Base-by-base conservation (phyloP, 2,888 invertebrate species). In the Melipona beecheii region DNA sequence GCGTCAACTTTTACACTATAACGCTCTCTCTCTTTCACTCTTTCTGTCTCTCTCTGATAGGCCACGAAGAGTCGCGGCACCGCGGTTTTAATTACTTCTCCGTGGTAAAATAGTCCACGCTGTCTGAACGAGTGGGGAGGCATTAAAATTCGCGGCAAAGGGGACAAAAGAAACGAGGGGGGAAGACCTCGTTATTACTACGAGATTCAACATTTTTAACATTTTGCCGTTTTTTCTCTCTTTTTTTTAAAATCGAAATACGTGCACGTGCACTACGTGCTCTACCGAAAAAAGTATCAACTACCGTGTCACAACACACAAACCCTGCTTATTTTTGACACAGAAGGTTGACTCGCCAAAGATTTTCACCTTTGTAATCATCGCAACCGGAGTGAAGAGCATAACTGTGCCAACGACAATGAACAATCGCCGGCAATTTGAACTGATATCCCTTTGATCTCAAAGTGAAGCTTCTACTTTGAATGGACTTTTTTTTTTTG, bases 1-100 rank as follows among this genome's bases (percentile, higher is more conserved):
- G 17, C 19, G 68, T 69, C 72, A 64, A 73, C 72, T 72, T 52
- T 36, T 62, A 65, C 52, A 64, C 78, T 86, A 81, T 64, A 73
- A 69, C 50, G 19, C 2, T 56, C 27, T 27, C 4, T 75, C 62
- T 62, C 64, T 60, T 17, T 24, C 15, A 9, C 0, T 24, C 6
- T 24, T 5, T 24, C 0, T 24, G 0, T 58, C 6, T 60, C 17
- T 24, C 15, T 58, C 2, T 9, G 1, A 4, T 19, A 60, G 71
- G 64, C 36, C 74, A 79, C 64, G 78, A 65, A 72, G 69, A 83
- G 52, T 24, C 66, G 68, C 70, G 19, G 31, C 43, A 65, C 62
- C 72, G 69, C 60, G 66, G 72, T 83, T 86, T 77, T 86, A 86
- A 86, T 86, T 86, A 83, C 83, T 86, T 82, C 60, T 49, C 21